Evolutionary conservation across 2,113 vertebrate genomes (phyloP), one percentile per base, ranked within the genome.

Genomic region (Carassius carassius): DNA sequence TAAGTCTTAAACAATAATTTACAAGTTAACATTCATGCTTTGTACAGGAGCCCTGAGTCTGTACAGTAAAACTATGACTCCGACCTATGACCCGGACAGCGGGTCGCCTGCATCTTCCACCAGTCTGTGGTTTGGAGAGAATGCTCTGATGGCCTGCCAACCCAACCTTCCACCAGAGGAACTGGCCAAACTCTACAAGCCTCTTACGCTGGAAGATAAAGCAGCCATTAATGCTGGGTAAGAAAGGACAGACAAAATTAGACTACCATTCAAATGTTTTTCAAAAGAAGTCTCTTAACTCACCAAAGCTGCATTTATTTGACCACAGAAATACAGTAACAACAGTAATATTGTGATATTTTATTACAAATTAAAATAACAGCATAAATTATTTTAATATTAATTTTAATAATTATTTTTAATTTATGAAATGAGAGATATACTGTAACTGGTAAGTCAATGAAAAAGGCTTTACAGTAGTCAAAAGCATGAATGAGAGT

Each of bases 11-110:
- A 37, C 25, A 25, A 16, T 14, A 67, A 73, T 5, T 76, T 32
- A 78, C 76, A 63, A 9, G 5, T 58, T n/a, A 56, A 3, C n/a
- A 11, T 58, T 56, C 37, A 7, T 83, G 54, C 60, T 29, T 79
- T 87, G 89, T 92, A 51, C 92, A 97, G 95, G 90, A 84, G 96
- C 93, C 69, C 88, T 95, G 29, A 95, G 96, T 21, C 93, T 96
- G 65, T 98, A 97, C 81, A 98, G 97, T 88, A 99, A 96, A 92
- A 98, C 97, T 44, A 97, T 99, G 97, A 97, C 94, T 8, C 96
- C 97, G 7, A 90, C 83, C 17, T 99, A 98, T 3, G 96, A 99
- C 91, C 97, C 97, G 1, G 49, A 95, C 87, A 99, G 92, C 1
- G 97, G 98, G 47, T 96, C 95, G 0, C 97, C 95, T 0, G 92